These are phyloP conservation scores for Aegotheles bennettii DNA, from an alignment of 2,113 vertebrate species.

Conservation along the genomic window DNA sequence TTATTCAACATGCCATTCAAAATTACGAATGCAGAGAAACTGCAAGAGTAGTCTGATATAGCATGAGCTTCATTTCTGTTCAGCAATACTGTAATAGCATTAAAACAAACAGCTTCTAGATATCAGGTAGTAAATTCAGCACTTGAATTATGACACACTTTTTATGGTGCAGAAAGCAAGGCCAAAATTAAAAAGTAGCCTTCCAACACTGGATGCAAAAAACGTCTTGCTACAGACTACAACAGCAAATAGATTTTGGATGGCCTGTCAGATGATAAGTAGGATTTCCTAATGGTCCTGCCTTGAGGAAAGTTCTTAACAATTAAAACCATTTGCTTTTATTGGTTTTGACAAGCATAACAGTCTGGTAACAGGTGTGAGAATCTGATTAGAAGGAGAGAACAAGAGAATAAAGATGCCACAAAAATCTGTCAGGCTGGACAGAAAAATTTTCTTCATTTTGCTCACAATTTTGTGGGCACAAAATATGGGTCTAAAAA, in stretches of 20 bases:
- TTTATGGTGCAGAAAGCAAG: neutral
- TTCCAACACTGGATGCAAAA: neutral
- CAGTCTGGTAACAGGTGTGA: conserved; percentile 6
- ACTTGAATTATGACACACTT: neutral
- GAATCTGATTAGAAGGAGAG: neutral
- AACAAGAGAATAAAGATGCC: neutral
- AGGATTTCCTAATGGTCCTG: neutral
- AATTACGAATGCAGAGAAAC: neutral
- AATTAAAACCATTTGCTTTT: conserved; percentile 7
- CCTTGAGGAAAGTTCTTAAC: neutral
- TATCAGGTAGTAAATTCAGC: neutral
- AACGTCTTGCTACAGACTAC: neutral
- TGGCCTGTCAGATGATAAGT: neutral
- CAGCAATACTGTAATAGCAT: neutral
- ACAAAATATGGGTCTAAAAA: neutral
- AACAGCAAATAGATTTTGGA: neutral
- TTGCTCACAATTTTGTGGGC: neutral
- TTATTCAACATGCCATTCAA: neutral
- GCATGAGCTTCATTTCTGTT: neutral
- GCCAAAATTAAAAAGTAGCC: neutral
- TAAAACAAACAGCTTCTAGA: neutral
- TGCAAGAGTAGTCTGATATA: neutral
- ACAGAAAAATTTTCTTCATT: neutral
- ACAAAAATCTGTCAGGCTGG: neutral
- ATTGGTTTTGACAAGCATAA: conserved; percentile 59